phyloP scores from a whole-genome alignment of 2,888 invertebrate genomes.

The Dryococelus australis region DNA sequence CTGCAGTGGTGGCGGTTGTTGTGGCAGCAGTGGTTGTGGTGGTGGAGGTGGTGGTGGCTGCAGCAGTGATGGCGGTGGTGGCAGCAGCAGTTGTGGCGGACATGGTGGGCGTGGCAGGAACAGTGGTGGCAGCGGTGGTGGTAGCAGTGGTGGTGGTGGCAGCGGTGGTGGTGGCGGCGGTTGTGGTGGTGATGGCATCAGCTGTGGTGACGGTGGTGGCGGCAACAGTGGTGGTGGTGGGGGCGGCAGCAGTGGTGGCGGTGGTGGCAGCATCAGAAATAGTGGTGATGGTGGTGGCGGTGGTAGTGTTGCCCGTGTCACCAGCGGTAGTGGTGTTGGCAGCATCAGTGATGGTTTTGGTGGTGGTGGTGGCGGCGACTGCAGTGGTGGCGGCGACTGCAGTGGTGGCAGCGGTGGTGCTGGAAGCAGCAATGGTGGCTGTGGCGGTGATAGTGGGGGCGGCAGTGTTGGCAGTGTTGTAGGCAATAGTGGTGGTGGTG shows the following conservation, averaged over 20 bases:
- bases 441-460: too few relatives aligned
- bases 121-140: neutral
- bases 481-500: too few relatives aligned
- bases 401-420: too few relatives aligned
- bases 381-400: too few relatives aligned
- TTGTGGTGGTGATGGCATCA: neutral
- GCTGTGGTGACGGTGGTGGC: neutral
- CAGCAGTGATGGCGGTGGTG: neutral
- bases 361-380: too few relatives aligned
- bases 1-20: too few relatives aligned
- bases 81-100: neutral
- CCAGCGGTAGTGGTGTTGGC: neutral
- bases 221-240: neutral
- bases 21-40: too few relatives aligned
- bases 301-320: neutral
- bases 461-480: too few relatives aligned
- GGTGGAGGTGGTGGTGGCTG: too few relatives aligned
- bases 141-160: slow-evolving; percentile 1
- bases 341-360: too few relatives aligned
- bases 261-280: neutral
- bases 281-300: neutral
- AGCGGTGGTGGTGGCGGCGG: neutral
- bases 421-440: too few relatives aligned
- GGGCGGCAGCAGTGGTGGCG: neutral
- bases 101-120: neutral